Evolutionary conservation across 2,888 invertebrate genomes (phyloP), one percentile per base, ranked within the genome.

Genomic region (Lydus trimaculatus): DNA sequence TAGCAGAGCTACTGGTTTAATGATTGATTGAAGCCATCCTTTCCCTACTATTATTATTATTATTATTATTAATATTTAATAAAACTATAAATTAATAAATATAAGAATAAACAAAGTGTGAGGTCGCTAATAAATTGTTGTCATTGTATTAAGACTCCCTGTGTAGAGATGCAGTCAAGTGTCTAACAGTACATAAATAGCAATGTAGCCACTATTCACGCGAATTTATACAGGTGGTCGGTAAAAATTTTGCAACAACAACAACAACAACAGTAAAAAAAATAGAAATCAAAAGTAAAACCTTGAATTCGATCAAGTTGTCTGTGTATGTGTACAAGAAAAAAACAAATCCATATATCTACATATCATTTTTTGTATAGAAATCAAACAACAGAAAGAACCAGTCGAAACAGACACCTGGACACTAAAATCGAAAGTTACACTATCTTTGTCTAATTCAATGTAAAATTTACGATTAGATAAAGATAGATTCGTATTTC

Each of bases 131-230:
- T 80, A 81, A 81, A 82, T 82, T 78, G 78, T 76, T 75, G 77
- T 79, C 79, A 76, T 81, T 79, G 79, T 76, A 48, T 48, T 48
- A 48, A 77, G 81, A 76, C 80, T 79, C 81, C 81, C 81, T 79
- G 80, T 76, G 79, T 72, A 72, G 80, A 76, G 80, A 76, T 73
- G 76, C 78, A 76, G 77, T 73, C 75, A 77, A 80, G 77, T 76
- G 79, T 74, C 79, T 79, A 82, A 81, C 82, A 82, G 80, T 76
- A 77, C 72, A 82, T 82, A 81, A 82, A 82, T 82, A 81, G 67
- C 61, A 63, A 58, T 64, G 65, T 58, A 23, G 61, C 61, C 36
- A 60, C 60, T 48, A 52, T 52, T 25, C 52, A 52, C 23, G 52
- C 52, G 6, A 52, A 52, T 52, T 25, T 25, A 52, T 52, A 52